A percentile compares a stretch with the other conserved stretches of the same genome.
These are phyloP conservation scores for Lordiphosa stackelbergi DNA, from an alignment of 1,140 invertebrate genomes.

Conservation along the genomic window DNA sequence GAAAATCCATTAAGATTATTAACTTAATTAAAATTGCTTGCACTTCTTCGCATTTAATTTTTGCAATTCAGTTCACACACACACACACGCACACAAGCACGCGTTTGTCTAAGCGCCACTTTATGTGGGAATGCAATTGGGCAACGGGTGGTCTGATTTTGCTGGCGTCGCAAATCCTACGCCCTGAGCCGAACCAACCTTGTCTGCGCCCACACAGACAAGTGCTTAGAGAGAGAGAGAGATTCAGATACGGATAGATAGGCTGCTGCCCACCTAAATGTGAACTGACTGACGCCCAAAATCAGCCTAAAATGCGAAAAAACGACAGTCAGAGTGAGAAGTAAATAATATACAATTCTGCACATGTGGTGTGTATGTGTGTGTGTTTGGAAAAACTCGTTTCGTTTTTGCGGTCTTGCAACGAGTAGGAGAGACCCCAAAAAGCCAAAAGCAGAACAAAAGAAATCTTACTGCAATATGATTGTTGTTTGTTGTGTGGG, in stretches of 20 bases:
- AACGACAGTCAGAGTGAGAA: constrained; percentile 28
- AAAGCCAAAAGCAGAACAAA: constrained; percentile 64
- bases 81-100: background rate
- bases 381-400: constrained; percentile 46
- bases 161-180: constrained; percentile 53
- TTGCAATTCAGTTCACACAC: constrained; percentile 47
- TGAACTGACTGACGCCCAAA: constrained; percentile 37
- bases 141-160: constrained; percentile 54
- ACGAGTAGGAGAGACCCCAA: constrained; percentile 30
- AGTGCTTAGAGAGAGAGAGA: constrained; percentile 54
- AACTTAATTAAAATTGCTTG: constrained; percentile 58
- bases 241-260: constrained; percentile 11
- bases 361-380: constrained; percentile 10
- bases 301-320: constrained; percentile 43
- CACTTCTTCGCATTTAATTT: constrained; percentile 44
- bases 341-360: constrained; percentile 39
- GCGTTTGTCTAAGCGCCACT: constrained; percentile 45
- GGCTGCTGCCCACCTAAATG: constrained; percentile 38
- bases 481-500: constrained; percentile 34
- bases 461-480: constrained; percentile 61
- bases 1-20: constrained; percentile 68
- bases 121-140: constrained; percentile 31
- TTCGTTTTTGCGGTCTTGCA: constrained; percentile 44
- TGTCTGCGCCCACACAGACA: constrained; percentile 53
- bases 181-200: constrained; percentile 30